Percentiles rank a stretch among this genome's conserved stretches.
Conservation (phyloP, 1,140 invertebrate species). For the Drosophila dunni region DNA sequence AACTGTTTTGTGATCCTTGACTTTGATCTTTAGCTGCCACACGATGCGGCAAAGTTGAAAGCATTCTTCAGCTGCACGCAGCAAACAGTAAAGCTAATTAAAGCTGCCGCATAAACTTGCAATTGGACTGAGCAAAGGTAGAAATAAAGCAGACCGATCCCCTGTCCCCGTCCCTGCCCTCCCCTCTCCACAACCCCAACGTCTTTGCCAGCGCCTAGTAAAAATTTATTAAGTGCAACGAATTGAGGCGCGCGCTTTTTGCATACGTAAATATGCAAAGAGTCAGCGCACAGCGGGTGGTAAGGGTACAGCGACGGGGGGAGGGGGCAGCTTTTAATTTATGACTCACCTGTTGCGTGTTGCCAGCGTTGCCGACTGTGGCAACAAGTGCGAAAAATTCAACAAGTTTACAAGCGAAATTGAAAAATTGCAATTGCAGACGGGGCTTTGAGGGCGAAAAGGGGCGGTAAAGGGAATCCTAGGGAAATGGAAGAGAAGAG, state of each 20-base stretch:
- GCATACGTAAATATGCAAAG: slow-evolving; percentile 60
- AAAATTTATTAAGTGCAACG: slow-evolving; percentile 82
- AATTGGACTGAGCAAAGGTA: slow-evolving; percentile 11
- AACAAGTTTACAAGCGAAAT: slow-evolving; percentile 64
- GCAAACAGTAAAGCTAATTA: slow-evolving; percentile 73
- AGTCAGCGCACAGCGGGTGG: slow-evolving; percentile 10
- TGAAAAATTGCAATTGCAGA: slow-evolving; percentile 57
- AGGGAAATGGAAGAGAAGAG: neutral
- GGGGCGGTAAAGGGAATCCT: neutral
- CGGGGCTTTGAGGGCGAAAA: neutral
- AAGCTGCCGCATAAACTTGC: slow-evolving; percentile 34
- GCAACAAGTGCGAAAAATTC: slow-evolving; percentile 65
- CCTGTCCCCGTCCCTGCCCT: neutral
- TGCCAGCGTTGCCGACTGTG: slow-evolving; percentile 1
- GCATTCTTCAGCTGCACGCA: slow-evolving; percentile 67
- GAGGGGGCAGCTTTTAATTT: slow-evolving; percentile 44
- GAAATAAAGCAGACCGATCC: neutral
- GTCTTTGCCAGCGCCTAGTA: slow-evolving; percentile 42
- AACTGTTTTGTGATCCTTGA: slow-evolving; percentile 72
- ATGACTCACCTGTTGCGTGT: slow-evolving; percentile 59
- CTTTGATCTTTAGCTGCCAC: slow-evolving; percentile 78
- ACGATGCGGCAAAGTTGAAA: slow-evolving; percentile 72
- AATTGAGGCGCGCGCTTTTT: slow-evolving; percentile 61
- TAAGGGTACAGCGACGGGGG: neutral
- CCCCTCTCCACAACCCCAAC: neutral